phyloP scores from a whole-genome alignment of 1,140 invertebrate species.

The Drosophila rhopaloa region DNA sequence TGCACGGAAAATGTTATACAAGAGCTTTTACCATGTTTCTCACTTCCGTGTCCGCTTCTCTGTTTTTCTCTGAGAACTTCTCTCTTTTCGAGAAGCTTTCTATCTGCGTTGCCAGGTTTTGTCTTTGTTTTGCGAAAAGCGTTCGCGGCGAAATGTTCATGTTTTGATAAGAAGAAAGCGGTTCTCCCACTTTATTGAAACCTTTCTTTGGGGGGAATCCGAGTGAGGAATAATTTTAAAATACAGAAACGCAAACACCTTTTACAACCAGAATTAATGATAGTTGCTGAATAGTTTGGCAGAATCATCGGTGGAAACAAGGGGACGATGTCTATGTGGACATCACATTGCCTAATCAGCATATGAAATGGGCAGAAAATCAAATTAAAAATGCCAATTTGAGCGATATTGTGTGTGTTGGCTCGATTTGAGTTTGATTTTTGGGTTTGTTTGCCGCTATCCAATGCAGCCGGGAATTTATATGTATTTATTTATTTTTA shows the following conservation, averaged over 20 bases:
- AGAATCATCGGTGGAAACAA: constrained; percentile 7
- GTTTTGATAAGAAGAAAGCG: constrained; percentile 65
- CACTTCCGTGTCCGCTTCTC: constrained; percentile 26
- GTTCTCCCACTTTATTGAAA: not conserved
- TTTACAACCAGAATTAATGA: constrained; percentile 50
- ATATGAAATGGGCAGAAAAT: constrained; percentile 73
- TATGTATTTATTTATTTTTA: constrained; percentile 74
- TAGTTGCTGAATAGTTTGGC: constrained; percentile 55
- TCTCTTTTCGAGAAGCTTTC: constrained; percentile 35
- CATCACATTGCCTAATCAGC: constrained; percentile 62
- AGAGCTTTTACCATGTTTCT: constrained; percentile 57
- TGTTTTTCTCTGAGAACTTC: constrained; percentile 17
- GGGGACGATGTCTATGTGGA: constrained; percentile 6
- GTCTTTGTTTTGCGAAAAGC: constrained; percentile 69
- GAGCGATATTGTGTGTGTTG: constrained; percentile 38
- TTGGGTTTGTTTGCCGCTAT: constrained; percentile 34
- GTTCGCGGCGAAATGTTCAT: constrained; percentile 53
- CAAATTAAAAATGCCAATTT: constrained; percentile 79
- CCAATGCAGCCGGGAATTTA: constrained; percentile 71
- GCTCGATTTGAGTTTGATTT: constrained; percentile 73
- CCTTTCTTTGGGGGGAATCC: constrained; percentile 18
- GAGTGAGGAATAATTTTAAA: constrained; percentile 58
- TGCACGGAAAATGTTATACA: constrained; percentile 56
- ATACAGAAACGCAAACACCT: constrained; percentile 30
- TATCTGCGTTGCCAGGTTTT: constrained; percentile 41